A percentile compares a stretch with the other conserved stretches of the same genome.
Conservation (phyloP, 2,797 vertebrate species). For the Phataginus tetradactyla region DNA sequence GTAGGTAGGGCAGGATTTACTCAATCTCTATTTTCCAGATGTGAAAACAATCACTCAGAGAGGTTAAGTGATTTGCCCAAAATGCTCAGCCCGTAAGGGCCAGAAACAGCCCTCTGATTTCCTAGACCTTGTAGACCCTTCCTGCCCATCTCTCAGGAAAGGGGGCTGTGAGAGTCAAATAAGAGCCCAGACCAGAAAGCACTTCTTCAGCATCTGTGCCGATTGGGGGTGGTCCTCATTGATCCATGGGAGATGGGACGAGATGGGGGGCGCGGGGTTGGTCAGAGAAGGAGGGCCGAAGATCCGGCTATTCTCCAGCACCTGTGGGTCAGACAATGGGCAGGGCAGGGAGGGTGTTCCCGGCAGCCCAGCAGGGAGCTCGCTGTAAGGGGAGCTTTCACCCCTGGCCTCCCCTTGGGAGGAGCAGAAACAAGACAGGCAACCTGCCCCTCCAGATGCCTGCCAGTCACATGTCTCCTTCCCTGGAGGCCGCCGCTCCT, state of each 20-base stretch:
- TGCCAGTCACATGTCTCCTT: rapidly evolving
- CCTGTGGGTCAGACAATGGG: neutral
- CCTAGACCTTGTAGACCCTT: neutral
- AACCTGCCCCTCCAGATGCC: neutral
- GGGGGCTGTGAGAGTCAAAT: no score
- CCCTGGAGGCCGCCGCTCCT: neutral
- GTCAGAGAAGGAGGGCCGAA: neutral
- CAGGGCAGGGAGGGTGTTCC: neutral
- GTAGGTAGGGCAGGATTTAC: neutral
- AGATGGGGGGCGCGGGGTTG: neutral
- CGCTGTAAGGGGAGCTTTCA: neutral
- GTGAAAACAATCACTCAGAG: constrained; percentile 18
- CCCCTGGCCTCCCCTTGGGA: neutral
- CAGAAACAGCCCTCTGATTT: neutral
- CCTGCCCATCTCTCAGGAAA: neutral
- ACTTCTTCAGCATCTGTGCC: neutral
- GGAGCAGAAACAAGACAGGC: neutral
- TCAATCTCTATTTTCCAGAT: neutral
- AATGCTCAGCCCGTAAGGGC: neutral
- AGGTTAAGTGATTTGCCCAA: constrained; percentile 16
- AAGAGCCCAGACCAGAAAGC: neutral
- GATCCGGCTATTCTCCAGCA: neutral
- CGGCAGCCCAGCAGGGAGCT: neutral
- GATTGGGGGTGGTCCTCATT: neutral
- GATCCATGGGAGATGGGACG: neutral